Evolutionary conservation across 2,113 vertebrate genomes (phyloP).

Genomic region (Zingel zingel): DNA sequence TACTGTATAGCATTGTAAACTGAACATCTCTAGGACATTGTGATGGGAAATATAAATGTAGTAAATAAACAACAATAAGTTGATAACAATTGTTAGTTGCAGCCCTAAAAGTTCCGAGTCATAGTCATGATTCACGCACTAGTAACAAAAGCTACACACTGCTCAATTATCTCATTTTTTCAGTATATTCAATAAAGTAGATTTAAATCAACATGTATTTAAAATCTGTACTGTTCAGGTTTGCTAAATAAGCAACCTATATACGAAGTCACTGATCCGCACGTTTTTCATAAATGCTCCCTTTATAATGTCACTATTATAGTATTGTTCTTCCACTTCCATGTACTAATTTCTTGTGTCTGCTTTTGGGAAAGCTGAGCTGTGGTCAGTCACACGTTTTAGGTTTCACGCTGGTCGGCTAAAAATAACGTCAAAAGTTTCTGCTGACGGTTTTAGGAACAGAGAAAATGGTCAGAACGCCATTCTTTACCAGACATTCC

Average conservation of each 20-base stretch:
- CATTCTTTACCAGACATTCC: background rate
- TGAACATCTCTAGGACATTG: background rate
- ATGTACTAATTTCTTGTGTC: background rate
- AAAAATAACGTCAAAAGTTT: background rate
- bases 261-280: background rate
- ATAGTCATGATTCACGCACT: background rate
- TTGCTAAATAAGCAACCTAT: background rate
- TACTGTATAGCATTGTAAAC: background rate
- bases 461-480: background rate
- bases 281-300: background rate
- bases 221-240: background rate
- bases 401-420: background rate
- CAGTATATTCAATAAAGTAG: background rate
- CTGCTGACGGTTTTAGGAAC: background rate
- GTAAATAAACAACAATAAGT: background rate
- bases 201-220: background rate
- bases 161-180: background rate
- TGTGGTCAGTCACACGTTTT: background rate
- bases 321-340: background rate
- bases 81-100: background rate
- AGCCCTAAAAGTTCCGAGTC: background rate
- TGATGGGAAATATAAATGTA: background rate
- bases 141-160: background rate
- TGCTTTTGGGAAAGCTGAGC: background rate
- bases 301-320: background rate